phyloP scores from a whole-genome alignment of 2,888 invertebrate species.

The Diploptera punctata region DNA sequence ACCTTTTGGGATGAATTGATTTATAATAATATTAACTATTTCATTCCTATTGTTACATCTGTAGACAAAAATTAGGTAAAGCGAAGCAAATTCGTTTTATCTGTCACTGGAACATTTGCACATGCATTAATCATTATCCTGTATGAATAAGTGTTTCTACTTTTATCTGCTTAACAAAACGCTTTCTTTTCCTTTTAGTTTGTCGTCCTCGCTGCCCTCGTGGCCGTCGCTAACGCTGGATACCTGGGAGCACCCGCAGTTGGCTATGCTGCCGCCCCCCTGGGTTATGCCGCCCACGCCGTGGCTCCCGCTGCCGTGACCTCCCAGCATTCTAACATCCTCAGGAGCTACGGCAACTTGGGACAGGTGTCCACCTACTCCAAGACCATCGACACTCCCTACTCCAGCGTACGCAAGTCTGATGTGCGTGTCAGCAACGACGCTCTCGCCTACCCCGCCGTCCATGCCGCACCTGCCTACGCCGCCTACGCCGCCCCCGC shows the following conservation, averaged over 20 bases:
- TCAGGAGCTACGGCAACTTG: slow-evolving; percentile 69
- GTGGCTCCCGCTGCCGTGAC: slow-evolving; percentile 46
- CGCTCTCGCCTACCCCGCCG: slow-evolving; percentile 39
- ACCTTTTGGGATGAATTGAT: too few relatives aligned
- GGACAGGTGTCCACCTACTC: slow-evolving; percentile 70
- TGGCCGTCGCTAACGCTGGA: slow-evolving; percentile 48
- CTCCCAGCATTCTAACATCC: slow-evolving; percentile 45
- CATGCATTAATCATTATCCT: too few relatives aligned
- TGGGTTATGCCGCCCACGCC: slow-evolving; percentile 2
- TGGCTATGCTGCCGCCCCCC: slow-evolving; percentile 23
- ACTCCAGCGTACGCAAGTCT: slow-evolving; percentile 72
- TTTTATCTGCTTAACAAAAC: too few relatives aligned
- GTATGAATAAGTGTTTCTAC: too few relatives aligned
- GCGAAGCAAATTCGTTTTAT: too few relatives aligned
- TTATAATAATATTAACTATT: too few relatives aligned
- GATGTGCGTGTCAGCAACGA: slow-evolving; percentile 64
- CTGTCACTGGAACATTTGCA: too few relatives aligned
- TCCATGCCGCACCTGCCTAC: slow-evolving; percentile 43
- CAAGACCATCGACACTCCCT: slow-evolving; percentile 74
- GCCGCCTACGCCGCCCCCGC: slow-evolving; percentile 46
- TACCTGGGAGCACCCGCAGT: slow-evolving; percentile 34
- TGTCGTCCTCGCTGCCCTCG: slow-evolving; percentile 39
- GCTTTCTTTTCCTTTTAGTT: slow-evolving; percentile 21
- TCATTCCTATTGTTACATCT: too few relatives aligned
- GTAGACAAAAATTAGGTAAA: too few relatives aligned